phyloP scores from a whole-genome alignment of 2,797 vertebrate genomes.

The Arremon brunneinucha region DNA sequence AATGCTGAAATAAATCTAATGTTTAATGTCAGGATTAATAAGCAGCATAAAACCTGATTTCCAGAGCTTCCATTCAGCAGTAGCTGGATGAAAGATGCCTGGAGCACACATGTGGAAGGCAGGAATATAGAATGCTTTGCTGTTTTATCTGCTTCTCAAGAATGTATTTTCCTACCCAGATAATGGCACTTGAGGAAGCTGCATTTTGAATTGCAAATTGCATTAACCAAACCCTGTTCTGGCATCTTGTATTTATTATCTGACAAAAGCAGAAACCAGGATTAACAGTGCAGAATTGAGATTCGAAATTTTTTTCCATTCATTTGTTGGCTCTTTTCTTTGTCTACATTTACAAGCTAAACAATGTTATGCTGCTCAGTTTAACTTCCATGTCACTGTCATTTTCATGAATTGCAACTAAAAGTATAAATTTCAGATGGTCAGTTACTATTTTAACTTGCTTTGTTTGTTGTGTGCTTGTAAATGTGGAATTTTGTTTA shows the following conservation, averaged over 20 bases:
- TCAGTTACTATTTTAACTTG: background rate
- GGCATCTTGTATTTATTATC: conserved; percentile 35
- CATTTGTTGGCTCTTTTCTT: background rate
- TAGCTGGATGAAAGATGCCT: background rate
- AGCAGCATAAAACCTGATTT: background rate
- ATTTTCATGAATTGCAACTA: background rate
- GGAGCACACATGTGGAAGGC: conserved; percentile 11
- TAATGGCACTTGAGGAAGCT: background rate
- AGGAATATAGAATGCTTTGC: background rate
- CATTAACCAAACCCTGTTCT: background rate
- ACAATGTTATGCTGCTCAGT: background rate
- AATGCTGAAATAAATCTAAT: background rate
- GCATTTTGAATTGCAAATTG: conserved; percentile 12
- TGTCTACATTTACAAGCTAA: background rate
- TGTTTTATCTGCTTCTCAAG: background rate
- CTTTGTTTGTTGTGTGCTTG: background rate
- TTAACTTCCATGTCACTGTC: background rate
- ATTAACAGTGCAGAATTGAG: background rate
- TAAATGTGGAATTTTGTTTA: background rate
- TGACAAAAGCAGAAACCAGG: background rate
- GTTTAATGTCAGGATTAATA: background rate
- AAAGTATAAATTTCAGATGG: background rate
- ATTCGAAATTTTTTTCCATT: background rate
- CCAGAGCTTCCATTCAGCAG: background rate
- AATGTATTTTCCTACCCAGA: background rate